Percentiles rank a stretch among this genome's conserved stretches.
These are phyloP conservation scores for Eidolon helvum DNA, from an alignment of 2,113 vertebrate species.

Conservation along the genomic window DNA sequence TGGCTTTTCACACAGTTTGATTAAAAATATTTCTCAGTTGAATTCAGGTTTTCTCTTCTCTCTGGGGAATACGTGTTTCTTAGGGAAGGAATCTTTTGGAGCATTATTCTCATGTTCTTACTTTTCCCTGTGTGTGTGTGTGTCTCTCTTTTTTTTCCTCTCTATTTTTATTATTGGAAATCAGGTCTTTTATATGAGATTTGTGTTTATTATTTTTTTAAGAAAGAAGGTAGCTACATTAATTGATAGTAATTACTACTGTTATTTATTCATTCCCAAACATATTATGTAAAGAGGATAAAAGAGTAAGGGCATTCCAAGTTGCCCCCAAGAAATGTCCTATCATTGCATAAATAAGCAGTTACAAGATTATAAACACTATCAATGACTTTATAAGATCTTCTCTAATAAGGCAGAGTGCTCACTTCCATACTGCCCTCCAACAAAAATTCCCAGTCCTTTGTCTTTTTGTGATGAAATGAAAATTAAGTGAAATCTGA, in stretches of 20 bases:
- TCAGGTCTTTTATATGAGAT: neutral
- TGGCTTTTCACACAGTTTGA: neutral
- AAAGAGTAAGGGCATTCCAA: neutral
- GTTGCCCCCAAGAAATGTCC: neutral
- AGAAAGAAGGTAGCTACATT: neutral
- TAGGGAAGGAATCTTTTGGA: neutral
- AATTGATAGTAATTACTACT: neutral
- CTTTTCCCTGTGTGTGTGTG: neutral
- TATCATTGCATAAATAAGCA: neutral
- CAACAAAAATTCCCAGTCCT: neutral
- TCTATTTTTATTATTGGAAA: neutral
- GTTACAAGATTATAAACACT: neutral
- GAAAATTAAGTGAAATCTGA: neutral
- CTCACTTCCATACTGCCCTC: neutral
- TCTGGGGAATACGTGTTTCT: neutral
- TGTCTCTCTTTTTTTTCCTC: neutral
- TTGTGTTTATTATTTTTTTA: neutral
- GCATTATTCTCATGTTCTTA: neutral
- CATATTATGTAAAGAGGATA: neutral
- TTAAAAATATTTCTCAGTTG: conserved; percentile 26
- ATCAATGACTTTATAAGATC: neutral
- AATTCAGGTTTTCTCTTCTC: neutral
- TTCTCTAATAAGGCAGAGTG: neutral
- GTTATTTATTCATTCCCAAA: neutral
- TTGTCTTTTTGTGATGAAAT: neutral